Conservation (phyloP, 1,140 invertebrate species). For the Drosophila parabipectinata region DNA sequence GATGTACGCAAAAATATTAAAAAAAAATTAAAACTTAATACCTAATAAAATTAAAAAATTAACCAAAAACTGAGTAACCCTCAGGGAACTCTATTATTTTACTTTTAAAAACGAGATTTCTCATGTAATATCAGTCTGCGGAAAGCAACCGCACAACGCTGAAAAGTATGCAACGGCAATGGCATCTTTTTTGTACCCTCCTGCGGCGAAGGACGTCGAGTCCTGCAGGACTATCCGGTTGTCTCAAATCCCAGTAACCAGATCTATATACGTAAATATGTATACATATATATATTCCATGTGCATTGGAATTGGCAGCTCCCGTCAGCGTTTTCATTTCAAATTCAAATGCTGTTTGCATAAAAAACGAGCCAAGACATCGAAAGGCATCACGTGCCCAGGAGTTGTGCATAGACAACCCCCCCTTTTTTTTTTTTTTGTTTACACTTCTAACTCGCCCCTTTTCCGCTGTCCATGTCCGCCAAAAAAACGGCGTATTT, state of each 20-base stretch:
- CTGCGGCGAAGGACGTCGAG: conserved; percentile 24
- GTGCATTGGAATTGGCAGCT: conserved; percentile 44
- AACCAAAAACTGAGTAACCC: conserved; percentile 8
- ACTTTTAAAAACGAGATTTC: conserved; percentile 5
- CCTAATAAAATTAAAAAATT: neutral
- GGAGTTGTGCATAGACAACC: neutral
- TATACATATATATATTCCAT: conserved; percentile 1
- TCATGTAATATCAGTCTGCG: conserved; percentile 64
- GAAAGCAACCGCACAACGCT: conserved; percentile 66
- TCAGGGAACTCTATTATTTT: neutral
- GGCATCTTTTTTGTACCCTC: conserved; percentile 9
- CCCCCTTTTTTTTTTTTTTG: neutral
- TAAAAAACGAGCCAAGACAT: conserved; percentile 65
- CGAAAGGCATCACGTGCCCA: conserved; percentile 54
- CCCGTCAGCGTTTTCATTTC: conserved; percentile 74
- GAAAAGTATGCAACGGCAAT: conserved; percentile 54
- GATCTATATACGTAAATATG: neutral
- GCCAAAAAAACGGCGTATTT: conserved; percentile 14
- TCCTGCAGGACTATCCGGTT: conserved; percentile 13
- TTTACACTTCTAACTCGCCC: neutral
- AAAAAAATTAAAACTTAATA: neutral
- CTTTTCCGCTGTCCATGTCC: neutral
- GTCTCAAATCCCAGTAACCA: conserved; percentile 9
- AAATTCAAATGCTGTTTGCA: conserved; percentile 81
- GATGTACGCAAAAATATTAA: neutral